These are phyloP conservation scores for Metopia argyrocephala DNA, from an alignment of 2,888 invertebrate species.

Conservation along the genomic window DNA sequence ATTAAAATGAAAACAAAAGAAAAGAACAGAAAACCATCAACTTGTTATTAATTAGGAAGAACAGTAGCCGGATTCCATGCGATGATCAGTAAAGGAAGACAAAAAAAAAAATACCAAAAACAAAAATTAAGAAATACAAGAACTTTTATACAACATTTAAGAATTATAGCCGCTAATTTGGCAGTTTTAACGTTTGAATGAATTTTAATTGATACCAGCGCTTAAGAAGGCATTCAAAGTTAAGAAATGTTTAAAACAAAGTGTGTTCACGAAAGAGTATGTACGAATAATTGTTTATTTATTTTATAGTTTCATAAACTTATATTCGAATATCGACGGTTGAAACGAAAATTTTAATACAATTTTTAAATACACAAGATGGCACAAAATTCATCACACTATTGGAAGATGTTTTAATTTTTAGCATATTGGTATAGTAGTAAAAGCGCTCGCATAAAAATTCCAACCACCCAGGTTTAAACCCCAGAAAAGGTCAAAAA, in stretches of 20 bases:
- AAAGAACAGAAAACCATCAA: slow-evolving; percentile 20
- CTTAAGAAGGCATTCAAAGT: background rate
- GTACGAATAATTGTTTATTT: too few relatives aligned
- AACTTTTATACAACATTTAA: slow-evolving; percentile 36
- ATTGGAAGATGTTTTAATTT: too few relatives aligned
- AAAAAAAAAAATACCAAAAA: too few relatives aligned
- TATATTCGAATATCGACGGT: too few relatives aligned
- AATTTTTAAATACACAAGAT: too few relatives aligned
- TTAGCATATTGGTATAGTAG: too few relatives aligned
- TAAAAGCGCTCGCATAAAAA: too few relatives aligned
- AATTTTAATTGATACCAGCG: slow-evolving; percentile 39
- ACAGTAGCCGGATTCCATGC: slow-evolving; percentile 63
- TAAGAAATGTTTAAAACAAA: background rate
- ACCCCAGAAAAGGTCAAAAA: too few relatives aligned
- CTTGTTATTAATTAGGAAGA: slow-evolving; percentile 67
- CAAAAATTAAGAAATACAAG: background rate
- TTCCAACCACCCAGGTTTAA: too few relatives aligned
- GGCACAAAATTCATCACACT: too few relatives aligned
- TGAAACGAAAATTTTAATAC: too few relatives aligned
- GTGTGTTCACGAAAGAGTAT: background rate
- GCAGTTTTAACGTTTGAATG: slow-evolving; percentile 53
- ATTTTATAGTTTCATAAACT: too few relatives aligned
- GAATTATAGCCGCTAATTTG: slow-evolving; percentile 58
- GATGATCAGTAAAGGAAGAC: slow-evolving; percentile 8
- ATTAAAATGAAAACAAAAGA: slow-evolving; percentile 7